Percentiles rank a stretch among this genome's conserved stretches.
Conservation (phyloP, 2,113 vertebrate species). For the Mormyrus iriodes region DNA sequence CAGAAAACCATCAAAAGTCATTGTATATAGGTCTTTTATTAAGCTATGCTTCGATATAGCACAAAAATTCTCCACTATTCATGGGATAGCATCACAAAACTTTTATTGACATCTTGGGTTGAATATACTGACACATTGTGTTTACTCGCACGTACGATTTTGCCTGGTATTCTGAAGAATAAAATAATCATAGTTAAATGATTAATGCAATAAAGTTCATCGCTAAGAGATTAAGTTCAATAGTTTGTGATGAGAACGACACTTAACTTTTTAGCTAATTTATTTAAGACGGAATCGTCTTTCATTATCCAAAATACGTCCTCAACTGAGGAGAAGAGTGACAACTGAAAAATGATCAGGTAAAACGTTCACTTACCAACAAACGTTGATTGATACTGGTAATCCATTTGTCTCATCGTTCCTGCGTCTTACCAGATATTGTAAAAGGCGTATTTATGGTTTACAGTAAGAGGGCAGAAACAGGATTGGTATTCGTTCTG, state of each 20-base stretch:
- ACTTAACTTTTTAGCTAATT: background rate
- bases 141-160: background rate
- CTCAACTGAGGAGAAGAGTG: background rate
- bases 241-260: background rate
- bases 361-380: conserved; percentile 26
- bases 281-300: background rate
- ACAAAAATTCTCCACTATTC: background rate
- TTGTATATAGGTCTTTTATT: conserved; percentile 8
- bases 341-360: conserved; percentile 3
- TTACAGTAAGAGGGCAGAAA: conserved; percentile 8
- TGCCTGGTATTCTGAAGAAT: background rate
- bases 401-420: conserved; percentile 25
- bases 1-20: background rate
- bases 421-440: background rate
- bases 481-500: background rate
- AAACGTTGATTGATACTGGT: background rate
- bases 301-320: background rate
- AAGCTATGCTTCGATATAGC: background rate
- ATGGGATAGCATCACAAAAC: background rate
- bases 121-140: background rate
- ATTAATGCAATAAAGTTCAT: background rate
- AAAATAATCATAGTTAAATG: background rate
- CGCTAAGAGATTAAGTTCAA: background rate
- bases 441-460: background rate
- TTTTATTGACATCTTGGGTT: background rate